These are phyloP conservation scores for Siphamia tubifer DNA, from an alignment of 2,113 vertebrate genomes.

Conservation along the genomic window DNA sequence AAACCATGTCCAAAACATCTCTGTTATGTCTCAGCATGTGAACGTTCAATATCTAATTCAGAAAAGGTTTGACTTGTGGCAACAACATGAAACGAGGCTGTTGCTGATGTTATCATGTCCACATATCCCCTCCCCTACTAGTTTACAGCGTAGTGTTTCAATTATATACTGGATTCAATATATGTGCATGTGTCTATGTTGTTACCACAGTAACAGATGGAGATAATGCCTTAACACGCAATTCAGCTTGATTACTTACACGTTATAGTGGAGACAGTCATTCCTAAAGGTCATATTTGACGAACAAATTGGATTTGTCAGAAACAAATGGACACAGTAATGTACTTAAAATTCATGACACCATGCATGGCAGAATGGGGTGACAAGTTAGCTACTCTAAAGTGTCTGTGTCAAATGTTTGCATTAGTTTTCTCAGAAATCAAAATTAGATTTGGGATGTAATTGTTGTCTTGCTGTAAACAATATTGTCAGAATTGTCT, in stretches of 20 bases:
- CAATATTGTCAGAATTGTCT: no score
- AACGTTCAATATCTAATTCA: not conserved
- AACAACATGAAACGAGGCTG: not conserved
- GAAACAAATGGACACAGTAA: slow-evolving; percentile 10
- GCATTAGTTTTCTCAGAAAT: not conserved
- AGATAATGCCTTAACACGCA: not conserved
- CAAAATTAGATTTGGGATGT: not conserved
- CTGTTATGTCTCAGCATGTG: not conserved
- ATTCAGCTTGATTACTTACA: slow-evolving; percentile 30
- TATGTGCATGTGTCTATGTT: not conserved
- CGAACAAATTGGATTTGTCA: slow-evolving; percentile 49
- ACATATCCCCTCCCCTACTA: not conserved
- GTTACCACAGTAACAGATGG: slow-evolving; percentile 20
- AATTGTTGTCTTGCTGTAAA: not conserved
- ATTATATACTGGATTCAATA: not conserved
- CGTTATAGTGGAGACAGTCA: slow-evolving; percentile 28
- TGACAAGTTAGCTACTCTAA: not conserved
- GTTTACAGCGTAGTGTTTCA: not conserved
- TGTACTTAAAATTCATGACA: slow-evolving; percentile 19
- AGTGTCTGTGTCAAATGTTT: not conserved
- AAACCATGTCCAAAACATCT: no score
- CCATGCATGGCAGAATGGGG: not conserved
- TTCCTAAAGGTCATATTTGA: slow-evolving; percentile 44
- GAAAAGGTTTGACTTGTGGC: not conserved
- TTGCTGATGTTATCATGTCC: not conserved